Conservation (phyloP, 2,888 invertebrate species). For the Diogma glabrata region DNA sequence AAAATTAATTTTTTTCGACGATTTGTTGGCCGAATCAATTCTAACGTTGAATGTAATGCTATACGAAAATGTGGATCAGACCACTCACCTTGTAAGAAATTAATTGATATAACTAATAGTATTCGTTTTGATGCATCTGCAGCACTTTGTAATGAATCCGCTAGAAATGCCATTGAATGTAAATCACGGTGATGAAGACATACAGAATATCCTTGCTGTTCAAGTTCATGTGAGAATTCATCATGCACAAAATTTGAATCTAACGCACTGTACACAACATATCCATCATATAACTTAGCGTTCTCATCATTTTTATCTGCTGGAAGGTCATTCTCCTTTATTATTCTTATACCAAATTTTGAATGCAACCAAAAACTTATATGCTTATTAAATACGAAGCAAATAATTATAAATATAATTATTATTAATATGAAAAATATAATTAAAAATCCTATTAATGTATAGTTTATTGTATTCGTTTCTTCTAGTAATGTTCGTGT, state of each 20-base stretch:
- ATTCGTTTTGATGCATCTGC: slow-evolving; percentile 55
- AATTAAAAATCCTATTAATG: slow-evolving; percentile 54
- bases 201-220: slow-evolving; percentile 52
- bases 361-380: slow-evolving; percentile 70
- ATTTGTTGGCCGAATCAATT: slow-evolving; percentile 47
- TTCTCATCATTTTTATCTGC: slow-evolving; percentile 20
- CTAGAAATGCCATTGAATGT: slow-evolving; percentile 30
- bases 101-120: slow-evolving; percentile 66
- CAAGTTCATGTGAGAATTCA: slow-evolving; percentile 59
- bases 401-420: slow-evolving; percentile 55
- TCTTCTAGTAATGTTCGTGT: slow-evolving; percentile 17
- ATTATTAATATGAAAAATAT: slow-evolving; percentile 60
- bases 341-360: slow-evolving; percentile 63
- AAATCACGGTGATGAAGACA: slow-evolving; percentile 45
- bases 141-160: slow-evolving; percentile 36
- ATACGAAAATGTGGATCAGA: slow-evolving; percentile 67
- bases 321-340: slow-evolving; percentile 36
- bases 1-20: slow-evolving; percentile 39
- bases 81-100: slow-evolving; percentile 76
- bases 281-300: slow-evolving; percentile 74
- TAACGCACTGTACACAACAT: slow-evolving; percentile 72
- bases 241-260: slow-evolving; percentile 62
- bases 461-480: slow-evolving; percentile 42
- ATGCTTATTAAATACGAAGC: slow-evolving; percentile 65
- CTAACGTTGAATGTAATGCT: slow-evolving; percentile 50